Evolutionary conservation across 1,140 invertebrate species (phyloP), one percentile per base, ranked within the genome.

Genomic region (Penaeus chinensis): DNA sequence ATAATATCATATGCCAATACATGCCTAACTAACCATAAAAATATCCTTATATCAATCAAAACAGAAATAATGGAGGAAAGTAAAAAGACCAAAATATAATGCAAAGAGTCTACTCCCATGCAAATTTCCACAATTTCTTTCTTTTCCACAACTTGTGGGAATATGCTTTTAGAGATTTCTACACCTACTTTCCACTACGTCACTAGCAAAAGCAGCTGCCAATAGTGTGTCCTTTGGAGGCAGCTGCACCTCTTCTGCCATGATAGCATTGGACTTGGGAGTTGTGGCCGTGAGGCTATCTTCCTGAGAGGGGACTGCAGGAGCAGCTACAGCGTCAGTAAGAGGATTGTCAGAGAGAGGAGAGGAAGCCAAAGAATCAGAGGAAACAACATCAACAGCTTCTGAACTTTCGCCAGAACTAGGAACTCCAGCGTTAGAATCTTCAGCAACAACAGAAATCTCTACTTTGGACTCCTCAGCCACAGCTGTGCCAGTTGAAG

Each of bases 131-230:
- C 65, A 47, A 22, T 66, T 47, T 47, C 32, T 37, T 65, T 47
- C 22, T 27, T 22, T 65, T 13, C 4, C 1, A 42, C 2, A 27
- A 42, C 22, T 47, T 10, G 22, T 32, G 24, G 24, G 13, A 4
- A 37, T 11, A 47, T 13, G 3, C 19, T 24, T 47, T 7, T 65
- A 7, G 37, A 37, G 3, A n/a, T 2, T 2, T 62, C 74, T 18
- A 77, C 74, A 85, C 74, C 74, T 85, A 85, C 83, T 85, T 62
- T 78, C 83, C 13, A 27, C 61, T 27, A 20, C 18, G 60, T 54
- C 47, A 16, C 47, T 37, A 32, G 66, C 47, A 78, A 85, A 78
- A 32, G 83, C 74, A 42, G 74, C 74, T 37, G 74, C 60, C 24
- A 78, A 77, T 13, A 66, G 83, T 47, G 42, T 63, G 8, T 84